Evolutionary conservation across 2,797 vertebrate genomes (phyloP), one percentile per base, ranked within the genome.

Genomic region (Pseudomugil gertrudae): DNA sequence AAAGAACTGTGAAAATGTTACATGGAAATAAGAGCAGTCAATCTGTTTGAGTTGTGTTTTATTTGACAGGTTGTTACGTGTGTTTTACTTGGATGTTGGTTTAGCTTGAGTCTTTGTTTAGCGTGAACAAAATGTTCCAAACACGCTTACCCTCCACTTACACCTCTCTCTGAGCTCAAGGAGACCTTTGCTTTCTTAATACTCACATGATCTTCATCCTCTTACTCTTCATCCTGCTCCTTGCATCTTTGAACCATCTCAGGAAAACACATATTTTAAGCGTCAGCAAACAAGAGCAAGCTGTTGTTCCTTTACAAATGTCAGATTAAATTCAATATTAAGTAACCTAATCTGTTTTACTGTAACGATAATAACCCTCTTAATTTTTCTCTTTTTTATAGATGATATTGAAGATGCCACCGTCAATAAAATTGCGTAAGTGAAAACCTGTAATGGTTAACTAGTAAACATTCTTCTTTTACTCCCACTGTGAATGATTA

Each of bases 401-500:
- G 98, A 95, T 84, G 95, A 98, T 76, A 89, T 93, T 0, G 97
- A 98, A 92, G 98, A 99, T 79, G 98, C 96, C 63, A 96, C 95
- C 3, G 98, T 98, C 92, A 97, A 99, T 93, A 97, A 96, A 91
- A 99, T 99, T 93, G 95, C 93, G 97, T 99, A 94, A 96, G 98
- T 97, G 51, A 73, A 68, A 51, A 53, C 21, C 32, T 62, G 0
- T 51, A 83, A 84, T 78, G 57, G 83, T 89, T 73, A 73, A 81
- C 76, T 63, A 32, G 74, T 57, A 52, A 40, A 72, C 45, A 63
- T 53, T 66, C 69, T 65, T 66, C 52, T 60, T 54, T 63, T 59
- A 13, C 33, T 76, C 17, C 73, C 55, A 14, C 27, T 55, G 40
- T 69, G 67, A 75, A 53, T 65, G 63, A 48, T 40, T 66, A 54